Conservation (phyloP, 2,113 vertebrate genomes). For the Ochotona princeps region DNA sequence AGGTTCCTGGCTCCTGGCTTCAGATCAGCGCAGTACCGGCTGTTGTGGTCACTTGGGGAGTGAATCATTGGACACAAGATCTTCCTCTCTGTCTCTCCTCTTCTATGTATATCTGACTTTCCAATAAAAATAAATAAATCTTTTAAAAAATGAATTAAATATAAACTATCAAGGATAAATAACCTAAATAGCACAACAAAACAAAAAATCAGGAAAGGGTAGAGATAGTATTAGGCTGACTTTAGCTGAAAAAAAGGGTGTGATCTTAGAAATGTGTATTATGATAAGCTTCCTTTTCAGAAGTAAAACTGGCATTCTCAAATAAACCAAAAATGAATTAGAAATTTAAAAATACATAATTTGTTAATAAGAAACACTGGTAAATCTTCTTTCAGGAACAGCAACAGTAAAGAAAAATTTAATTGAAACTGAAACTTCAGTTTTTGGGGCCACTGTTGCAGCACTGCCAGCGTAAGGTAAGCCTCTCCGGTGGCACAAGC, state of each 20-base stretch:
- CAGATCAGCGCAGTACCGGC: too few species aligned
- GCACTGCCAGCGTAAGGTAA: too few species aligned
- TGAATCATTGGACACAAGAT: too few species aligned
- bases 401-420: conserved; percentile 31
- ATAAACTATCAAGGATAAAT: neutral
- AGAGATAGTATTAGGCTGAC: neutral
- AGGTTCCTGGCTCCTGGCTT: too few species aligned
- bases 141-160: too few species aligned
- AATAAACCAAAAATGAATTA: conserved; percentile 25
- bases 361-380: neutral
- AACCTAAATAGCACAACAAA: neutral
- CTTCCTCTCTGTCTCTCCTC: too few species aligned
- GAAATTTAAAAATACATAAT: neutral
- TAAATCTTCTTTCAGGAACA: conserved; percentile 7
- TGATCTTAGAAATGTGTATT: neutral
- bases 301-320: conserved; percentile 5
- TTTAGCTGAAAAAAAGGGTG: neutral
- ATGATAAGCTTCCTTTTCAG: neutral
- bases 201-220: neutral
- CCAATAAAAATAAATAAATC: too few species aligned
- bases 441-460: too few species aligned
- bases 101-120: too few species aligned
- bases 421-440: neutral
- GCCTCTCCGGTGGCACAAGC: too few species aligned
- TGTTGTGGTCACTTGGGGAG: too few species aligned